Evolutionary conservation across 2,113 vertebrate species (phyloP).

Genomic region (Arenaria interpres): DNA sequence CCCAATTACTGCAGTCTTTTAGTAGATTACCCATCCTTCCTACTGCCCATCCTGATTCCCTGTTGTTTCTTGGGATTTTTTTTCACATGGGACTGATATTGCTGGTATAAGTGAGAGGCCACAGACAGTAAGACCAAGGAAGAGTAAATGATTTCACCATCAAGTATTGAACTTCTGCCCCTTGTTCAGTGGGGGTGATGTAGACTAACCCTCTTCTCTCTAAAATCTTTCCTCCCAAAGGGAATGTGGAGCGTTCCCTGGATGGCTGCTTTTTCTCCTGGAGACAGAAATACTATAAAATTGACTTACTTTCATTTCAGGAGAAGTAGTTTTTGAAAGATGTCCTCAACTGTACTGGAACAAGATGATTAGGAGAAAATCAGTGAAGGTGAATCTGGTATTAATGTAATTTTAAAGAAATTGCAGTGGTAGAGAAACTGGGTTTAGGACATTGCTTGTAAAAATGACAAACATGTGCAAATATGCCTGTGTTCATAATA

Average conservation of each 20-base stretch:
- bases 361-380: not conserved
- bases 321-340: not conserved
- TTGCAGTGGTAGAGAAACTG: not conserved
- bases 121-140: not conserved
- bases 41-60: accelerated
- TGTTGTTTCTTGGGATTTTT: not conserved
- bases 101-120: not conserved
- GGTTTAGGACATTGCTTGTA: not conserved
- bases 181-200: not conserved
- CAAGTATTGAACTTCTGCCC: not conserved
- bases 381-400: not conserved
- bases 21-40: not conserved
- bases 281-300: not conserved
- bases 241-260: not conserved
- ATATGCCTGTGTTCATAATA: not conserved
- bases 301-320: not conserved
- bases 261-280: not conserved
- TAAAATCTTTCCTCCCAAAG: not conserved
- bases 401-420: not conserved
- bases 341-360: not conserved
- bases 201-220: not conserved
- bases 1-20: not conserved
- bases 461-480: not conserved
- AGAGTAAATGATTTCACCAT: not conserved
- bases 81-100: not conserved